phyloP scores from a whole-genome alignment of 2,888 invertebrate species.

The Cyclophora punctaria region DNA sequence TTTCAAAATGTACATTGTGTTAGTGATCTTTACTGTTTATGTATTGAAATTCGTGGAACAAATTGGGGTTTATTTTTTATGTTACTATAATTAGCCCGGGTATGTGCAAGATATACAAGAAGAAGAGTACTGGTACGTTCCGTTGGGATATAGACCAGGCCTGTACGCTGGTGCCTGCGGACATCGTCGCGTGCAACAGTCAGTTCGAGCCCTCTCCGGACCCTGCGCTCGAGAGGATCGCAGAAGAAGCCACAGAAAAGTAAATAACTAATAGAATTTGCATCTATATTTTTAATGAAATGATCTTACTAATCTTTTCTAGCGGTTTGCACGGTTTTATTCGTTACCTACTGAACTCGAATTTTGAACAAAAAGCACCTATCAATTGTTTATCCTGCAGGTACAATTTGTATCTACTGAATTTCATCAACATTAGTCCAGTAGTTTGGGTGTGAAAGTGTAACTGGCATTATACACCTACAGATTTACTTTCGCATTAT shows the following conservation, averaged over 20 bases:
- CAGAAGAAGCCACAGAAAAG: conserved; percentile 80
- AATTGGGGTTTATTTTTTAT: background rate
- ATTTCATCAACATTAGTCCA: too few relatives aligned
- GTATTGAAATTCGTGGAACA: background rate
- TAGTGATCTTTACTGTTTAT: background rate
- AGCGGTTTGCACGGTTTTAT: too few relatives aligned
- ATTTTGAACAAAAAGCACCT: too few relatives aligned
- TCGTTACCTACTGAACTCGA: too few relatives aligned
- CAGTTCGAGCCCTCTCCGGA: conserved; percentile 78
- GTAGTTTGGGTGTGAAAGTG: too few relatives aligned
- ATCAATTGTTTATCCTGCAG: too few relatives aligned
- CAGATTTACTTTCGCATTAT: too few relatives aligned
- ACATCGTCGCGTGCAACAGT: conserved; percentile 79
- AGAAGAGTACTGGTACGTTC: conserved; percentile 47
- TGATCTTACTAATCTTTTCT: too few relatives aligned
- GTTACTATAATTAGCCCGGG: conserved; percentile 46
- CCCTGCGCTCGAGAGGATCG: conserved; percentile 76
- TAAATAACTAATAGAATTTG: conserved; percentile 21
- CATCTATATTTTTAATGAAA: too few relatives aligned
- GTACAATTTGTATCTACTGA: too few relatives aligned
- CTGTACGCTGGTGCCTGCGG: conserved; percentile 79
- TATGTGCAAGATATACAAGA: conserved; percentile 70
- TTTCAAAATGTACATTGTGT: too few relatives aligned
- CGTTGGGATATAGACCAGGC: conserved; percentile 83
- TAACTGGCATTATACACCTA: too few relatives aligned